Conservation (phyloP, 2,888 invertebrate genomes). For the Amblyteles armatorius region DNA sequence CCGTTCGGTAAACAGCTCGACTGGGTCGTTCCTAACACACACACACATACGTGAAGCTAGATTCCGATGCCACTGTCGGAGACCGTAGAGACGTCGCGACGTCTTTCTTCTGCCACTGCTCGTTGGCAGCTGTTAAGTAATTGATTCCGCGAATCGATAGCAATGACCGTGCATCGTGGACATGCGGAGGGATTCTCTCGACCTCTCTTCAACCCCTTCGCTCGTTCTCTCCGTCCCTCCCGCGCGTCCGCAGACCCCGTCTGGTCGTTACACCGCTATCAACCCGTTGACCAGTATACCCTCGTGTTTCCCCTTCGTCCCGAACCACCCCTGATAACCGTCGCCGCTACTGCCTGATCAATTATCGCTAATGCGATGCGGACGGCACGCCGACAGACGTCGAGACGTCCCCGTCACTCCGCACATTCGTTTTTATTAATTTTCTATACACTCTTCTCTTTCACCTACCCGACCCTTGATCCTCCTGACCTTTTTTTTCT, state of each 20-base stretch:
- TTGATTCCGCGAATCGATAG: conserved; percentile 69
- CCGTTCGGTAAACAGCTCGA: conserved; percentile 52
- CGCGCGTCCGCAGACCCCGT: conserved; percentile 59
- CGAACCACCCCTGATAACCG: conserved; percentile 30
- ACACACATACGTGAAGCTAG: conserved; percentile 4
- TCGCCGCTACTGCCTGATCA: conserved; percentile 32
- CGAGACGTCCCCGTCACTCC: conserved; percentile 39
- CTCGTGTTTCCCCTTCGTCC: conserved; percentile 25
- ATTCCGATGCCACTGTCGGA: conserved; percentile 32
- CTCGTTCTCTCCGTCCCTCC: conserved; percentile 5
- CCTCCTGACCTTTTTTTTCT: neutral
- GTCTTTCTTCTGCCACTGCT: conserved; percentile 49
- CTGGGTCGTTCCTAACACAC: conserved; percentile 17
- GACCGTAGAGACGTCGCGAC: conserved; percentile 63
- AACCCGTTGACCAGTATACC: conserved; percentile 32
- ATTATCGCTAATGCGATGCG: conserved; percentile 61
- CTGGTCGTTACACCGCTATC: conserved; percentile 53
- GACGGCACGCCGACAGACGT: conserved; percentile 21
- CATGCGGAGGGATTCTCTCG: conserved; percentile 28
- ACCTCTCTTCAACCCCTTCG: neutral
- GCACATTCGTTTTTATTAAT: conserved; percentile 35
- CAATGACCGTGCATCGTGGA: conserved; percentile 63
- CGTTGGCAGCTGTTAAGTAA: conserved; percentile 69
- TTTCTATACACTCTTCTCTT: neutral
- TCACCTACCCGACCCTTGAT: neutral